Base-by-base conservation (phyloP, 1,140 invertebrate genomes). In the Asbolus verrucosus region DNA sequence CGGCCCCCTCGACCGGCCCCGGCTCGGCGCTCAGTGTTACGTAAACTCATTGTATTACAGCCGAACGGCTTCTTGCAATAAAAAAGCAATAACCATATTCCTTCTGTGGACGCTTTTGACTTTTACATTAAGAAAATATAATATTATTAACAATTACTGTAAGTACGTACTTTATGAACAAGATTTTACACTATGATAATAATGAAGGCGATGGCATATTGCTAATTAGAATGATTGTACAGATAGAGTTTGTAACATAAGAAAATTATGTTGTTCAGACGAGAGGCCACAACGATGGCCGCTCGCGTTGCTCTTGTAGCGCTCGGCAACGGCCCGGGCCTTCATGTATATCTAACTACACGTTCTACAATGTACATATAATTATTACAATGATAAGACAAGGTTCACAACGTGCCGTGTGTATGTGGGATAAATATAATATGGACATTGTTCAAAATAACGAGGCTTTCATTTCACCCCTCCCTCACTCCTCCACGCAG, bases 371-470 rank as follows among this genome's bases (percentile, higher is more conserved):
- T 88, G 87, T 88, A 88, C 85, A 87, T 87, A 78, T 78, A 76
- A 77, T 79, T 80, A 81, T 77, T 81, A 80, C 77, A 82, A 80
- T 78, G 79, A 80, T 89, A 90, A 89, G 88, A 89, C 87, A 89
- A 90, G 89, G 89, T 90, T 91, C 89, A 91, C 89, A 89, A 90
- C 88, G 89, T 91, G 89, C 89, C 89, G 89, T 90, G 89, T 90
- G 89, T 90, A 90, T 90, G 89, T 90, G 89, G 88, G 88, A 90
- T 84, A 85, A 90, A 90, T 90, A 90, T 89, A 90, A 90, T 90
- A 90, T 90, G 89, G 88, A 91, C 89, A 91, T 90, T 91, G 89
- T 91, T 91, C 89, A 91, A 90, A 85, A 84, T 67, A 72, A 8
- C 11, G 27, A 54, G 69, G 27, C 21, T 73, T 68, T 71, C 66